Conservation (phyloP, 2,888 invertebrate species). For the Orthosia gracilis region DNA sequence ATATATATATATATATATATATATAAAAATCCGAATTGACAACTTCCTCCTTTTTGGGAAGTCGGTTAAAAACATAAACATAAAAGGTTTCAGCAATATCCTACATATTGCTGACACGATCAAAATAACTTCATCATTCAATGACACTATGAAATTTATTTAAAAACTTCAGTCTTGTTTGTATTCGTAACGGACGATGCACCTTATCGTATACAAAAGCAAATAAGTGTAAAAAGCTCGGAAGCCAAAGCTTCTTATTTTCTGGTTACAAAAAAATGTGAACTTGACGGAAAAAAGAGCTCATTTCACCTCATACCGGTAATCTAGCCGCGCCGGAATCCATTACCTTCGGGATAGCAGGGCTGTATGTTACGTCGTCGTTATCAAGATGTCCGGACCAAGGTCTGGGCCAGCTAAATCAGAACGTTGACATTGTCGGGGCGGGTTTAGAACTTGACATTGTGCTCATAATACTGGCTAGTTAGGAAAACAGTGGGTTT, state of each 20-base stretch:
- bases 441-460: constrained; percentile 69
- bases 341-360: constrained; percentile 29
- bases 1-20: too few relatives aligned
- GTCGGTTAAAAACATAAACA: too few relatives aligned
- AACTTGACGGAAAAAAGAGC: constrained; percentile 26
- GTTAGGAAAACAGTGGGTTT: constrained; percentile 30
- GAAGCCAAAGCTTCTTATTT: neutral
- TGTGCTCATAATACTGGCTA: constrained; percentile 43
- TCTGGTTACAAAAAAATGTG: neutral
- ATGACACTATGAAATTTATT: neutral
- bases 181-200: neutral
- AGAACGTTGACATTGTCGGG: constrained; percentile 72
- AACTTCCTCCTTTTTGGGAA: too few relatives aligned
- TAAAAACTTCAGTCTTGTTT: neutral
- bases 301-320: constrained; percentile 18
- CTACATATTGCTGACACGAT: neutral
- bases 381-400: constrained; percentile 63
- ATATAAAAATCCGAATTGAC: too few relatives aligned
- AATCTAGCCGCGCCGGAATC: constrained; percentile 35
- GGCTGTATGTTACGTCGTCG: constrained; percentile 39
- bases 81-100: too few relatives aligned
- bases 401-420: constrained; percentile 57
- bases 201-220: neutral
- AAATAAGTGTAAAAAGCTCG: neutral
- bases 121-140: neutral